These are phyloP conservation scores for Sminthurinus aureus DNA, from an alignment of 2,888 invertebrate genomes.

Conservation along the genomic window DNA sequence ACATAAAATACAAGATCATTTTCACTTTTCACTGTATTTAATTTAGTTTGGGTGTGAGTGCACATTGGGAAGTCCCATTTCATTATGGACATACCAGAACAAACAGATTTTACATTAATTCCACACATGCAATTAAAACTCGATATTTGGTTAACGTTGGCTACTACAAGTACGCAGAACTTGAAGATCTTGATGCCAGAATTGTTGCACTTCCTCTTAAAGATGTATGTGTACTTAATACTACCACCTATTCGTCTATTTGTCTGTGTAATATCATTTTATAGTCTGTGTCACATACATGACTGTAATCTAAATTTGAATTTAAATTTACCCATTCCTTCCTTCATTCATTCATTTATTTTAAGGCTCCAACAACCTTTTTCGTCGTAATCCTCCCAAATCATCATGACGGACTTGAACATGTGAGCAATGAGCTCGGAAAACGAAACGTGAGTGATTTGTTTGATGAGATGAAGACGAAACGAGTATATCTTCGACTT, in stretches of 20 bases:
- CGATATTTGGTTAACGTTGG: constrained; percentile 57
- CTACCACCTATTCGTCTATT: no score
- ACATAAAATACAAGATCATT: not conserved
- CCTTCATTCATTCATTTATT: not conserved
- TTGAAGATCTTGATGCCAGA: constrained; percentile 48
- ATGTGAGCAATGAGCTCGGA: constrained; percentile 38
- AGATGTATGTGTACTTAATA: constrained; percentile 43
- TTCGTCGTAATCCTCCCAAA: constrained; percentile 39
- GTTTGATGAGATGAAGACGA: constrained; percentile 47
- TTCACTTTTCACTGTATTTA: not conserved
- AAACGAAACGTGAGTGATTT: constrained; percentile 40
- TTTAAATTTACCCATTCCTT: no score
- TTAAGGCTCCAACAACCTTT: constrained; percentile 38
- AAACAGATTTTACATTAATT: constrained; percentile 54
- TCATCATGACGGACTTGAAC: constrained; percentile 22
- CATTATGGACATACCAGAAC: constrained; percentile 53
- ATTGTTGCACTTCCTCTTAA: constrained; percentile 53
- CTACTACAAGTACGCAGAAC: constrained; percentile 53
- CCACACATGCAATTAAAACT: constrained; percentile 56
- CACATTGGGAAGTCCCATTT: constrained; percentile 57
- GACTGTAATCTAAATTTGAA: no score
- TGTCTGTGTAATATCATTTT: no score
- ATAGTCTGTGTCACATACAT: no score
- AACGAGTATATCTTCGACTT: constrained; percentile 51
- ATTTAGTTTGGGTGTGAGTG: constrained; percentile 45